Base-by-base conservation (phyloP, 92 coral and sea anemone genomes). In the Parazoanthus darwini region DNA sequence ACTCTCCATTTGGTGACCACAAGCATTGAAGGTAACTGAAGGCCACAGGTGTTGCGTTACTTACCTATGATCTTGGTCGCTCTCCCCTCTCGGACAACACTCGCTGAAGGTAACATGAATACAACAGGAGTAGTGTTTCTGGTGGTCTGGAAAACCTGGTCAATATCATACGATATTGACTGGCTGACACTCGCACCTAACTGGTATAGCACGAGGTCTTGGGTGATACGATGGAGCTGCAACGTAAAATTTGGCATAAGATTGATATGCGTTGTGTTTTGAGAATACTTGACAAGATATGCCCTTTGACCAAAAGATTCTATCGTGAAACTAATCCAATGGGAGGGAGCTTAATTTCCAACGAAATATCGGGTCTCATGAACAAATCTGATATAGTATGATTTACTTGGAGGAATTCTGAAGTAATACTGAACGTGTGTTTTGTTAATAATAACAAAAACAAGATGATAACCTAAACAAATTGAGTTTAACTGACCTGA, bases 121-220 rank as follows among this genome's bases (percentile, higher is more conserved):
- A 97, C 59, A 11, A 54, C 18, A 14, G 59, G 59, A 4, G 95
- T 88, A 78, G 95, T 89, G 81, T 91, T 92, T 81, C 81, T 84
- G 1, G 93, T 89, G 78, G 75, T 90, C 51, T 59, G 87, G 71
- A 91, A 91, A 37, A 90, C 94, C 54, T 94, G 91, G 42, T 91
- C 89, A 39, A 97, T 79, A 80, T 93, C 91, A 88, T 95, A 96
- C 67, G 93, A 94, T 38, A 89, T 22, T 14, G 95, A 90, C 63
- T 93, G 94, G 26, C 86, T 91, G 88, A 96, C 94, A 59, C 81
- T 88, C 65, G 99, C 98, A 22, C 99, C 99, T 86, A 97, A 81
- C 48, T 94, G 97, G 89, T 95, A 95, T 59, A 97, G 97, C 66
- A 95, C 96, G 5, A 97, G 91, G 67, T 95, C 98, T 74, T 93